phyloP scores from a whole-genome alignment of 2,888 invertebrate species.

The Mythimna loreyi region DNA sequence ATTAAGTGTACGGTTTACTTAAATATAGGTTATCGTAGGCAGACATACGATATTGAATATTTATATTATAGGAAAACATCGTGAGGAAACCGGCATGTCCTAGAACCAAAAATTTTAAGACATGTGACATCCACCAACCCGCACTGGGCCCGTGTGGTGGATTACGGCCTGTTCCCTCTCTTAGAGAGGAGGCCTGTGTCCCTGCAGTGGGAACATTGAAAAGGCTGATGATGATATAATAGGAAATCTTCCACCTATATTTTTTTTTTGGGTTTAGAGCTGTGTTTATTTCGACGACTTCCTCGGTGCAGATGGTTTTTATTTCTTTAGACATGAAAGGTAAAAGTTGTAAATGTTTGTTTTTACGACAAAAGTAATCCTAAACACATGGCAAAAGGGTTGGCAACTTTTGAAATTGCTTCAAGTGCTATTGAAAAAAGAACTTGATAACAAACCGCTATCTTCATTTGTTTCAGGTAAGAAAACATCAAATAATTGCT shows the following conservation, averaged over 20 bases:
- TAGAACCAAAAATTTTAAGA: too few relatives aligned
- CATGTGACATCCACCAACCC: too few relatives aligned
- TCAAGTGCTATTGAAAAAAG: slow-evolving; percentile 7
- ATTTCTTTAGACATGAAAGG: slow-evolving; percentile 11
- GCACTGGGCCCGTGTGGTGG: too few relatives aligned
- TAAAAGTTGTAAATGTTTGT: slow-evolving; percentile 22
- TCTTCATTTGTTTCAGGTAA: neutral
- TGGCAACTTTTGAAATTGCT: slow-evolving; percentile 16
- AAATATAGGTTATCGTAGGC: neutral
- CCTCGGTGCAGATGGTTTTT: slow-evolving; percentile 15
- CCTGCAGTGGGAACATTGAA: too few relatives aligned
- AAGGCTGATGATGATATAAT: too few relatives aligned
- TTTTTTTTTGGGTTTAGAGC: neutral
- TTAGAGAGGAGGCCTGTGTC: too few relatives aligned
- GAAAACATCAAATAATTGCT: too few relatives aligned
- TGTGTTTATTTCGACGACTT: slow-evolving; percentile 2
- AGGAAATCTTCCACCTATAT: too few relatives aligned
- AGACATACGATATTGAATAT: neutral
- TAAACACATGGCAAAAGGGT: slow-evolving; percentile 21
- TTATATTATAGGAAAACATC: neutral
- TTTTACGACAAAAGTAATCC: slow-evolving; percentile 37
- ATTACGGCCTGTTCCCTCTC: too few relatives aligned
- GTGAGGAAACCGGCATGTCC: too few relatives aligned
- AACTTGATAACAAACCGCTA: neutral
- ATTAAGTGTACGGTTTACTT: neutral